Evolutionary conservation across 2,888 invertebrate genomes (phyloP), one percentile per base, ranked within the genome.

Genomic region (Sesamia inferens): DNA sequence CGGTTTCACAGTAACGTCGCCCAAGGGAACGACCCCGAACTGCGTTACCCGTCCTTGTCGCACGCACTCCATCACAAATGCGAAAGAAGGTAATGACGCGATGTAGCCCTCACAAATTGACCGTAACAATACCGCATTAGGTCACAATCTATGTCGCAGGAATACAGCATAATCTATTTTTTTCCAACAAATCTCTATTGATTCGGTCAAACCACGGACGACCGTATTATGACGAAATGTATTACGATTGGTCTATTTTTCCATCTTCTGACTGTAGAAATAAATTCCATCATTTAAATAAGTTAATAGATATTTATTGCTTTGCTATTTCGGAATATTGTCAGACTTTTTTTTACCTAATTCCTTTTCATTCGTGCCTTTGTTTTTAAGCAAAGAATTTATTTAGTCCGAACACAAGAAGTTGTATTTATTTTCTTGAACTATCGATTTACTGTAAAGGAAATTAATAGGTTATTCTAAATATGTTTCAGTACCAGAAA

Each of bases 1-100:
- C 90, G 91, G 94, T 93, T 93, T 92, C 90, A 89, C 89, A 87
- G 92, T 94, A 94, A 94, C 93, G 94, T 93, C 89, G 84, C 94
- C 93, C 95, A 69, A 79, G 94, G 94, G 94, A 93, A 84, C 88
- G 89, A 89, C 92, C 91, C 89, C 87, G 84, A 87, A 87, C 85
- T 85, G 81, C 83, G 79, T 39, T 89, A 88, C 84, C 90, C 87
- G 84, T 93, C 93, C 89, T 87, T 92, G 89, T 93, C 93, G 85
- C 90, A 88, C 93, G 83, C 88, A 87, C 84, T 87, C 81, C 79
- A 90, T 90, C 86, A 89, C 89, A 85, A 87, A 89, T 88, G 86
- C 83, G 89, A 89, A 91, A 90, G 92, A 93, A 91, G 74, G 92
- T 89, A 90, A 90, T 88, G 88, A 90, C 87, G 85, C 79, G 85